Evolutionary conservation across 1,140 invertebrate genomes (phyloP).

Genomic region (Platyura marginata): DNA sequence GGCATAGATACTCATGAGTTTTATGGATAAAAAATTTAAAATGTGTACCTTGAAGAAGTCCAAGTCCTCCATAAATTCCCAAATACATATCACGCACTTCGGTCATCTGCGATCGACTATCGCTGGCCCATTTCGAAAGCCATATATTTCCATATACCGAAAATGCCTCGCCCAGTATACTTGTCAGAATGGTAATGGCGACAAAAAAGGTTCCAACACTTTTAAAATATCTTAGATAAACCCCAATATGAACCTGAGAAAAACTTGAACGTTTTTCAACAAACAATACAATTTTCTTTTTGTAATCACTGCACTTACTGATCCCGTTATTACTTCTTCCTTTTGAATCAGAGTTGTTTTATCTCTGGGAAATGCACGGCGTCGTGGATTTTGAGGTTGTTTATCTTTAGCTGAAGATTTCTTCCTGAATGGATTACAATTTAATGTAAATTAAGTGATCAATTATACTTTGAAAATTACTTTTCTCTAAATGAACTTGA

Average conservation of each 20-base stretch:
- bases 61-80: constrained; percentile 72
- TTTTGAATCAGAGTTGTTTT: no score
- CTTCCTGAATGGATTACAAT: no score
- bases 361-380: no score
- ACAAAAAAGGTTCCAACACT: constrained; percentile 62
- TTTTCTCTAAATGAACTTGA: no score
- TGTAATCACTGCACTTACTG: no score
- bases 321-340: constrained; percentile 80
- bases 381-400: no score
- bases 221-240: constrained; percentile 78
- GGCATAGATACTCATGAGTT: constrained; percentile 56
- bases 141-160: constrained; percentile 84
- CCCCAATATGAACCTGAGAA: constrained; percentile 59
- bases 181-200: constrained; percentile 60
- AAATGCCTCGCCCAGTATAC: constrained; percentile 70
- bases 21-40: constrained; percentile 66
- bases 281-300: no score
- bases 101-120: constrained; percentile 33
- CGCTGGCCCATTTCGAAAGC: constrained; percentile 74
- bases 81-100: constrained; percentile 57
- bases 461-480: no score
- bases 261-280: no score
- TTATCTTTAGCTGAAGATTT: no score
- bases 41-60: constrained; percentile 67
- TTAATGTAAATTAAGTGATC: no score